Conservation (phyloP, 2,113 vertebrate species). For the Spea multiplicata region DNA sequence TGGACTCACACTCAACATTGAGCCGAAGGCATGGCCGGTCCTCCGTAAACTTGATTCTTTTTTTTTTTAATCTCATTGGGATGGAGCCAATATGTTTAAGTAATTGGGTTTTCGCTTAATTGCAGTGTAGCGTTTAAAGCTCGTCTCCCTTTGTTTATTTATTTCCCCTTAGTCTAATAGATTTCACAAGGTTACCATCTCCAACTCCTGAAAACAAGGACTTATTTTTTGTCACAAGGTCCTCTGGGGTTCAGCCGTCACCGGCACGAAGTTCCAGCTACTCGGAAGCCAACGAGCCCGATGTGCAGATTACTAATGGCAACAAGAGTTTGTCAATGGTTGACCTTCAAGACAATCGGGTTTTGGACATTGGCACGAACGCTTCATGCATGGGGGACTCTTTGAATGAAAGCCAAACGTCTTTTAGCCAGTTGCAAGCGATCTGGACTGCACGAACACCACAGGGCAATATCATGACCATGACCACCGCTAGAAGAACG, state of each 20-base stretch:
- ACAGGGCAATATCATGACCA: slow-evolving; percentile 68
- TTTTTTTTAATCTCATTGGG: background rate
- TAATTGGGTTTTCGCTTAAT: background rate
- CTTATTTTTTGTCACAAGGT: slow-evolving; percentile 97
- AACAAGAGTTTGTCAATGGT: slow-evolving; percentile 98
- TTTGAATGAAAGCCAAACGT: slow-evolving; percentile 70
- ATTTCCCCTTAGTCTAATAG: slow-evolving; percentile 84
- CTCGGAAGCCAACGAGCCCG: slow-evolving; percentile 94
- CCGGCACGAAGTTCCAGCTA: slow-evolving; percentile 97
- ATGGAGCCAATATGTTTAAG: slow-evolving; percentile 1
- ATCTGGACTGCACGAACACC: slow-evolving; percentile 79
- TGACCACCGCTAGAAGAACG: slow-evolving; percentile 79
- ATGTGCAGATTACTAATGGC: slow-evolving; percentile 89
- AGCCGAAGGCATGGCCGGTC: background rate
- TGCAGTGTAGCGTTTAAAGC: slow-evolving; percentile 62
- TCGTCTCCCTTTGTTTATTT: slow-evolving; percentile 68
- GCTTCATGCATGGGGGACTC: slow-evolving; percentile 63
- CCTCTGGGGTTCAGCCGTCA: slow-evolving; percentile 90
- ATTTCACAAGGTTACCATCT: slow-evolving; percentile 97
- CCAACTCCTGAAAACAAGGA: slow-evolving; percentile 99
- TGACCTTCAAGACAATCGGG: slow-evolving; percentile 91
- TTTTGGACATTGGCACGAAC: slow-evolving; percentile 72
- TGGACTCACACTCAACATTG: too few relatives aligned
- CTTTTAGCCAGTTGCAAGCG: slow-evolving; percentile 66
- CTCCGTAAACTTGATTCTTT: background rate